These are phyloP conservation scores for Phaenicophaeus curvirostris DNA, from an alignment of 2,797 vertebrate genomes.

Conservation along the genomic window DNA sequence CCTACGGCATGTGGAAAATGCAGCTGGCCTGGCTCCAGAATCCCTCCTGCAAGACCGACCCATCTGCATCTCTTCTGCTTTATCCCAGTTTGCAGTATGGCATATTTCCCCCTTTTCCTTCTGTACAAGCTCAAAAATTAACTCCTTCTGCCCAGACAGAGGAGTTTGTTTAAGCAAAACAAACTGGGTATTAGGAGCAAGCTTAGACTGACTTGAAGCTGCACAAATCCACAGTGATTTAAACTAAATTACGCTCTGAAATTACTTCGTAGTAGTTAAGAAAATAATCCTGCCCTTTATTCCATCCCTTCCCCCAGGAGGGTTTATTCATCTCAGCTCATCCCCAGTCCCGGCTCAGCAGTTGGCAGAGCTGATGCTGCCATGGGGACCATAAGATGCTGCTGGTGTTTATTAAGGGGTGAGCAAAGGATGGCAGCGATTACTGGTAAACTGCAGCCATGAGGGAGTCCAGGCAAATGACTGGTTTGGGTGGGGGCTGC, in stretches of 20 bases:
- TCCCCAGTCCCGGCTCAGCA: not conserved
- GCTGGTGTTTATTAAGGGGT: not conserved
- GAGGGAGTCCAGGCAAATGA: not conserved
- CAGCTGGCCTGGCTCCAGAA: slow-evolving; percentile 27
- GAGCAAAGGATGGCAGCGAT: not conserved
- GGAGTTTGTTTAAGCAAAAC: not conserved
- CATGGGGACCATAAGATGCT: not conserved
- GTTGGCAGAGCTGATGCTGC: not conserved
- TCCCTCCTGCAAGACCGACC: slow-evolving; percentile 31
- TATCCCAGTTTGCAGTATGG: slow-evolving; percentile 19
- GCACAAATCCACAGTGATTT: fast-evolving
- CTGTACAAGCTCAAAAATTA: not conserved
- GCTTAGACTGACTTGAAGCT: not conserved
- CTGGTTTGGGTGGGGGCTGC: not conserved
- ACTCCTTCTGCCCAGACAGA: not conserved
- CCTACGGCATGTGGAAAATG: slow-evolving; percentile 49
- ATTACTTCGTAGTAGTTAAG: not conserved
- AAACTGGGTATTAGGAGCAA: fast-evolving
- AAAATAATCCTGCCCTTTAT: not conserved
- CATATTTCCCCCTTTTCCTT: not conserved
- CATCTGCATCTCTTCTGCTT: slow-evolving; percentile 50
- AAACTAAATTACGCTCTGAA: not conserved
- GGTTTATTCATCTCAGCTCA: not conserved
- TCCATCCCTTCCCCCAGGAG: not conserved
- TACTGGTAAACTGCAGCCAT: not conserved